phyloP scores from a whole-genome alignment of 1,140 invertebrate genomes.

The Zaprionus ornatus region DNA sequence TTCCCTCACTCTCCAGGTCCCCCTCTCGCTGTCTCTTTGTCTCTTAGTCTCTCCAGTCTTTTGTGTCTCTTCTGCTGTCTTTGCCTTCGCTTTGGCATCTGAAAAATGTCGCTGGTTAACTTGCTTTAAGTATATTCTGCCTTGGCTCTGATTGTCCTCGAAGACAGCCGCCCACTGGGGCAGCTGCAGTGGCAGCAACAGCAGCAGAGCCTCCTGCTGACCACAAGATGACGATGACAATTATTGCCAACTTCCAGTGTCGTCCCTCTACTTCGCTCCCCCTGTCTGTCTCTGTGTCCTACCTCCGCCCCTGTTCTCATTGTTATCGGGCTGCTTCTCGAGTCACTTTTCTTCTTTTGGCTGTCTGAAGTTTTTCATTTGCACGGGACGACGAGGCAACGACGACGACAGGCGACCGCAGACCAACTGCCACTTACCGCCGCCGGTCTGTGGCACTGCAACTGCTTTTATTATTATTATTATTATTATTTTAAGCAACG shows the following conservation, averaged over 20 bases:
- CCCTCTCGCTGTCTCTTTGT: neutral
- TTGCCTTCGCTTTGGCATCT: slow-evolving; percentile 66
- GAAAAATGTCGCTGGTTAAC: slow-evolving; percentile 80
- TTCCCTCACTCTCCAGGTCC: slow-evolving; percentile 8
- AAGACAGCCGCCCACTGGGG: slow-evolving; percentile 65
- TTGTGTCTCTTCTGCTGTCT: slow-evolving; percentile 14
- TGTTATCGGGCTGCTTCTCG: slow-evolving; percentile 53
- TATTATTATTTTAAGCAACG: slow-evolving; percentile 76
- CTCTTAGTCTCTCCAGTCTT: slow-evolving; percentile 30
- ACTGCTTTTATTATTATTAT: slow-evolving; percentile 28
- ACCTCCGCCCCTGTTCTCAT: slow-evolving; percentile 42
- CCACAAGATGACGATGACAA: slow-evolving; percentile 76
- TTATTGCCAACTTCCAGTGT: slow-evolving; percentile 70
- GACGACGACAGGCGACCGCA: slow-evolving; percentile 52
- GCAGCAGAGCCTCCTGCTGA: slow-evolving; percentile 53
- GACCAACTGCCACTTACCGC: slow-evolving; percentile 69
- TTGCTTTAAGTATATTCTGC: slow-evolving; percentile 77
- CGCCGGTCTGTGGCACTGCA: neutral
- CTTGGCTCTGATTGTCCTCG: slow-evolving; percentile 74
- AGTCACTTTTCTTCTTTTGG: slow-evolving; percentile 35
- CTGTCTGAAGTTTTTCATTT: slow-evolving; percentile 61
- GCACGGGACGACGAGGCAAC: slow-evolving; percentile 20
- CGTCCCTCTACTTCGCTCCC: neutral
- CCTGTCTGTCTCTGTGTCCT: neutral
- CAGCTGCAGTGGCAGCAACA: neutral